phyloP scores from a whole-genome alignment of 2,113 vertebrate genomes.

The Ptychochromis oligacanthus region DNA sequence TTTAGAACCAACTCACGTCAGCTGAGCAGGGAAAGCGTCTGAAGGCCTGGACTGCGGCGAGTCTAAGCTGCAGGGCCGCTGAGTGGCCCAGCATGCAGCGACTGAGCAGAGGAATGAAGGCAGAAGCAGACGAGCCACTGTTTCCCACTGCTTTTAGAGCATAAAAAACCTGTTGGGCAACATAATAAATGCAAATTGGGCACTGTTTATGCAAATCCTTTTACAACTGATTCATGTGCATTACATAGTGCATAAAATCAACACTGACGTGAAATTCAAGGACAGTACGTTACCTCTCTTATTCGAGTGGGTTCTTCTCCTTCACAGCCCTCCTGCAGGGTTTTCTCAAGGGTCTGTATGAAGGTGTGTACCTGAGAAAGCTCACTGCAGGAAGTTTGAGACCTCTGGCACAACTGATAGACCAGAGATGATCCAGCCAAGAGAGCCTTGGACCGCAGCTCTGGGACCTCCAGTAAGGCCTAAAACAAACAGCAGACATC shows the following conservation, averaged over 20 bases:
- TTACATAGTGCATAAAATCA: neutral
- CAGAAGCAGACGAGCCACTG: constrained; percentile 73
- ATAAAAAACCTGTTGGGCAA: constrained; percentile 75
- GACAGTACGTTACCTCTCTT: neutral
- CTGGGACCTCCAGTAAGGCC: constrained; percentile 78
- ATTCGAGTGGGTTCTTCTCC: constrained; percentile 31
- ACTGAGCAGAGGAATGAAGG: constrained; percentile 73
- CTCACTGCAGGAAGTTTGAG: constrained; percentile 65
- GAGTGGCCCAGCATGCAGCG: constrained; percentile 70
- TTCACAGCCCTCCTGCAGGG: constrained; percentile 72
- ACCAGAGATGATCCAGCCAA: constrained; percentile 82
- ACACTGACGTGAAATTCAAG: neutral
- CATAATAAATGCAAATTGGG: neutral
- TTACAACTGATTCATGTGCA: neutral
- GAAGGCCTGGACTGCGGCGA: constrained; percentile 86
- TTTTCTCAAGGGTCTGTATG: constrained; percentile 73
- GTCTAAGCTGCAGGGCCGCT: constrained; percentile 65
- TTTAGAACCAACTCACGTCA: constrained; percentile 74
- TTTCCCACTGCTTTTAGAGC: constrained; percentile 87
- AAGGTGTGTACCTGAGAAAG: constrained; percentile 80
- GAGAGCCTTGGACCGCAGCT: constrained; percentile 73
- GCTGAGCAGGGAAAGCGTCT: constrained; percentile 83
- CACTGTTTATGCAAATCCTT: neutral
- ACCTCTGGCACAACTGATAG: constrained; percentile 80
- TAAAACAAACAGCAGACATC: constrained; percentile 55